Base-by-base conservation (phyloP, 1,140 invertebrate genomes). In the Cotesia typhae region DNA sequence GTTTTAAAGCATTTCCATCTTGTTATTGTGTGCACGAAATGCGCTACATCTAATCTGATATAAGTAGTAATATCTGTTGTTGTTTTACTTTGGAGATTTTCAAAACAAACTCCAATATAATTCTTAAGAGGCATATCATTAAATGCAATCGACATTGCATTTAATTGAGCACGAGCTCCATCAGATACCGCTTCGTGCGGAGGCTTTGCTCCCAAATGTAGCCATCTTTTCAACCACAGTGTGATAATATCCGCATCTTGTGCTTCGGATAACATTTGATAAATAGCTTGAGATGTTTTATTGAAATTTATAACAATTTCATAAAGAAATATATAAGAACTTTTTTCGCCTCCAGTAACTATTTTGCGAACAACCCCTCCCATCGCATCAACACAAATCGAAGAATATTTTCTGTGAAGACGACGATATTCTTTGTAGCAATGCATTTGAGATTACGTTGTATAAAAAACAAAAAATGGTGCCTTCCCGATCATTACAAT, bases 11-110 rank as follows among this genome's bases (percentile, higher is more conserved):
- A 55, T 4, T 12, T 55, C 53, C 53, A 55, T 4, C 53, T n/a
- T 12, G 53, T 55, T 10, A 55, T 17, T 17, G 12, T 55, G n/a
- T 4, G 53, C 12, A 55, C 53, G n/a, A 55, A 55, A 12, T 55
- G 53, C 4, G 53, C 53, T 55, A 55, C 53, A 55, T 55, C 53
- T n/a, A 55, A 55, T 55, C 53, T 55, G 4, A 55, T 55, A n/a
- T 55, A 55, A 14, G 53, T 55, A 4, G 6, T 55, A n/a, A 55
- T 55, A 55, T 55, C 53, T 17, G 53, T 17, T 17, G 17, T 17
- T 55, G 12, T n/a, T 14, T 55, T n/a, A 4, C n/a, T 17, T 4
- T 10, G 9, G 53, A 55, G 12, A 55, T 55, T 55, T 55, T 55
- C 53, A 60, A 60, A 60, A 60, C 59, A 60, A 4, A 60, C n/a